Evolutionary conservation across 1,140 invertebrate species (phyloP).

Genomic region (Pantala flavescens): DNA sequence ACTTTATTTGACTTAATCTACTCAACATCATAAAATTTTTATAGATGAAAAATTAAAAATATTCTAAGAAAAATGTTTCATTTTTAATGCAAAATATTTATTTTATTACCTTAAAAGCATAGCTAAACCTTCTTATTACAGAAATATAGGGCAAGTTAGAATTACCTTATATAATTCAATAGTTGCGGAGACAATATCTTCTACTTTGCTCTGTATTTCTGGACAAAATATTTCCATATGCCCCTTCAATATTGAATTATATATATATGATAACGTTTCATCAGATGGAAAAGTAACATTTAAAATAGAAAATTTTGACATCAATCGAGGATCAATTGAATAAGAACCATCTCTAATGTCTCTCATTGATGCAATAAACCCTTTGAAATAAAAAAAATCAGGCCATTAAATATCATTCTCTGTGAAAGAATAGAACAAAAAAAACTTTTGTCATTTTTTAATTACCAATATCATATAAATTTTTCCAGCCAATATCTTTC

Average conservation of each 20-base stretch:
- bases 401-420: too few species aligned
- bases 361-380: constrained; percentile 69
- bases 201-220: constrained; percentile 51
- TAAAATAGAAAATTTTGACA: constrained; percentile 77
- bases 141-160: too few species aligned
- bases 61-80: too few species aligned
- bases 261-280: constrained; percentile 68
- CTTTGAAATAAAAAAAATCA: constrained; percentile 35
- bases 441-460: too few species aligned
- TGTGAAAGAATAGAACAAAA: too few species aligned
- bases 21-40: too few species aligned
- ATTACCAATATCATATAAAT: constrained; percentile 64
- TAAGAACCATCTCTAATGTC: constrained; percentile 75
- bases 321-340: constrained; percentile 78
- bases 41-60: too few species aligned
- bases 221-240: constrained; percentile 59
- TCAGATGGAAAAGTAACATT: constrained; percentile 74
- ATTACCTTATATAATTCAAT: constrained; percentile 69
- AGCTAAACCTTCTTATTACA: too few species aligned
- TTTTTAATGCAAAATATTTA: too few species aligned
- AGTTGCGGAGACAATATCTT: constrained; percentile 62
- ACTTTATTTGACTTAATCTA: too few species aligned
- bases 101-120: too few species aligned
- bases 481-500: constrained; percentile 84
- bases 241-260: constrained; percentile 65